A percentile compares a stretch with the other conserved stretches of the same genome.
phyloP scores from a whole-genome alignment of 1,140 invertebrate genomes.

The honey bee (Apis mellifera) region DNA sequence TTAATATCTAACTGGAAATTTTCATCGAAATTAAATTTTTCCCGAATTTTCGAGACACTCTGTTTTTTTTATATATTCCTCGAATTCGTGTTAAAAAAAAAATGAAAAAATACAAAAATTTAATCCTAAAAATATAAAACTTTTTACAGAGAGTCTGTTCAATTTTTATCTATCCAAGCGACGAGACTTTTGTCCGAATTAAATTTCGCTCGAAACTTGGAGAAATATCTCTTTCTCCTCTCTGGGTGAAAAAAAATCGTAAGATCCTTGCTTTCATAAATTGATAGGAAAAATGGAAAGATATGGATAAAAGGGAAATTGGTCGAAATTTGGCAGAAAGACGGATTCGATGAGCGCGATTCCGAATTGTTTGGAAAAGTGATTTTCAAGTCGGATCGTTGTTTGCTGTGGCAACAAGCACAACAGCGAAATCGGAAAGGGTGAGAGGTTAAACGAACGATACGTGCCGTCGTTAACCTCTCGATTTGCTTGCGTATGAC shows the following conservation, averaged over 20 bases:
- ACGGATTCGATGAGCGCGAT: not conserved
- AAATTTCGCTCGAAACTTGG: too few species aligned
- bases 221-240: not conserved
- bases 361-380: constrained; percentile 23
- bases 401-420: constrained; percentile 18
- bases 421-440: constrained; percentile 25
- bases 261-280: not conserved
- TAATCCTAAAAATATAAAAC: too few species aligned
- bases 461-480: constrained; percentile 47
- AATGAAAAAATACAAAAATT: too few species aligned
- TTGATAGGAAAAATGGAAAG: not conserved
- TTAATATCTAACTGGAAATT: not conserved
- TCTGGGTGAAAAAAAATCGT: too few species aligned
- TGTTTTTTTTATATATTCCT: too few species aligned
- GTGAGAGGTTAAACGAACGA: constrained; percentile 35
- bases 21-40: too few species aligned
- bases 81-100: too few species aligned
- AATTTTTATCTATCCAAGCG: too few species aligned
- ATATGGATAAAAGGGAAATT: not conserved
- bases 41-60: too few species aligned
- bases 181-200: too few species aligned
- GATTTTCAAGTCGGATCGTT: constrained; percentile 35
- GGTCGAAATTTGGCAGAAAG: too few species aligned
- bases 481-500: constrained; percentile 51
- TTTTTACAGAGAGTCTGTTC: too few species aligned